Percentiles rank a stretch among this genome's conserved stretches.
Evolutionary conservation across 2,113 vertebrate species (phyloP).

Genomic region (Astur gentilis): DNA sequence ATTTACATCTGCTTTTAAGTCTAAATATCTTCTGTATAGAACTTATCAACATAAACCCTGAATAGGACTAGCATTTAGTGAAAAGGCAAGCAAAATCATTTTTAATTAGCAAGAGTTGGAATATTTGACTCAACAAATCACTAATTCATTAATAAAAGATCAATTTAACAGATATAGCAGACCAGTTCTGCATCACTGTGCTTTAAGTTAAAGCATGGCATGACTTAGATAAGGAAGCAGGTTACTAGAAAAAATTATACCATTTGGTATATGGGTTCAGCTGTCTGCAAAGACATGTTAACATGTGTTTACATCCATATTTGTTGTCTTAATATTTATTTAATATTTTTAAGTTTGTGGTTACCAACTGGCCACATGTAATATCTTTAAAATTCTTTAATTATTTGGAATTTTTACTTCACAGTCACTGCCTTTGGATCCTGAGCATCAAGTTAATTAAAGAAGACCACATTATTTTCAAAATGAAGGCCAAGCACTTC

Average conservation of each 20-base stretch:
- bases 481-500: not conserved
- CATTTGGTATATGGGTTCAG: not conserved
- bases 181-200: not conserved
- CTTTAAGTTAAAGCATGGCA: not conserved
- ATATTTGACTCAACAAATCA: not conserved
- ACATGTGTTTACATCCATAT: not conserved
- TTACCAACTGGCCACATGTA: not conserved
- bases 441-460: not conserved
- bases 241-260: not conserved
- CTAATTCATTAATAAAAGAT: not conserved
- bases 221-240: not conserved
- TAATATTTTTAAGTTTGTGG: not conserved
- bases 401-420: not conserved
- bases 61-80: not conserved
- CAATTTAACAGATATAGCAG: not conserved
- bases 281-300: not conserved
- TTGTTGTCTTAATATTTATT: not conserved
- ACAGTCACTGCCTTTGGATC: not conserved
- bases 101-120: not conserved
- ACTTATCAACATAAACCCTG: not conserved
- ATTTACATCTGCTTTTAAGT: not conserved
- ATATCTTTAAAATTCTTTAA: not conserved
- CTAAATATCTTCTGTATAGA: not conserved
- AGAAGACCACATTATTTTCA: not conserved
- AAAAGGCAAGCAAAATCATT: not conserved